Conservation (phyloP, 2,888 invertebrate genomes). For the Caenorhabditis panamensis region DNA sequence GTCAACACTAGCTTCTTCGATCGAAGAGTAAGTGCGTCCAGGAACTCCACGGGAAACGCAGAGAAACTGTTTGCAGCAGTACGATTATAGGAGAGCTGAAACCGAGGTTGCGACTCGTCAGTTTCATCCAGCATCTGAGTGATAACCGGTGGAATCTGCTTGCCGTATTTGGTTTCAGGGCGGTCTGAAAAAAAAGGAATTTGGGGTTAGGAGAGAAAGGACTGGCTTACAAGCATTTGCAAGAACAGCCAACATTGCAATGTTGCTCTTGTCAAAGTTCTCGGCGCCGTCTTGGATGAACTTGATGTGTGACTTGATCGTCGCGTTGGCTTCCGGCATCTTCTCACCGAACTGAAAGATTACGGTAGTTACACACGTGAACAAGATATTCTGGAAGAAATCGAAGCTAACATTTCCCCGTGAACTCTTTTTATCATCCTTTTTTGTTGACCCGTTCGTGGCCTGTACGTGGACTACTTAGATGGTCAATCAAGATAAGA, state of each 20-base stretch:
- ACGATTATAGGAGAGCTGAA: conserved; percentile 53
- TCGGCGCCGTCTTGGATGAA: conserved; percentile 58
- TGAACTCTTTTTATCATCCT: no score
- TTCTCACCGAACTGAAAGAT: no score
- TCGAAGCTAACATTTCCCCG: no score
- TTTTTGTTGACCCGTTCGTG: no score
- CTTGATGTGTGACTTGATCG: conserved; percentile 58
- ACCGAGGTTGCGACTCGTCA: conserved; percentile 34
- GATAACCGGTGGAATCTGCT: conserved; percentile 1
- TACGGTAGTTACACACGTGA: no score
- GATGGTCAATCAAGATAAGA: no score
- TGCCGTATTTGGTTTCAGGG: conserved; percentile 33
- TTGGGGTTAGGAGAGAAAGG: not conserved
- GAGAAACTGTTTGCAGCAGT: conserved; percentile 48
- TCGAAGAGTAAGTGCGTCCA: conserved; percentile 74
- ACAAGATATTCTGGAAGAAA: no score
- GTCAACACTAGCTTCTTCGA: conserved; percentile 65
- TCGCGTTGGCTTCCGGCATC: conserved; percentile 44
- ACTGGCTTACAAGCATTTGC: conserved; percentile 73
- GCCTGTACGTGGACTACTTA: no score
- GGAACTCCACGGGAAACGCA: conserved; percentile 57
- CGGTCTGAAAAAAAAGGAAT: conserved; percentile 42
- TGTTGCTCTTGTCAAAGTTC: conserved; percentile 58
- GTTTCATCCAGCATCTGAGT: conserved; percentile 27
- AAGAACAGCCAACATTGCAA: conserved; percentile 71